Base-by-base conservation (phyloP, 2,797 vertebrate genomes). In the Lepilemur septentrionalis region DNA sequence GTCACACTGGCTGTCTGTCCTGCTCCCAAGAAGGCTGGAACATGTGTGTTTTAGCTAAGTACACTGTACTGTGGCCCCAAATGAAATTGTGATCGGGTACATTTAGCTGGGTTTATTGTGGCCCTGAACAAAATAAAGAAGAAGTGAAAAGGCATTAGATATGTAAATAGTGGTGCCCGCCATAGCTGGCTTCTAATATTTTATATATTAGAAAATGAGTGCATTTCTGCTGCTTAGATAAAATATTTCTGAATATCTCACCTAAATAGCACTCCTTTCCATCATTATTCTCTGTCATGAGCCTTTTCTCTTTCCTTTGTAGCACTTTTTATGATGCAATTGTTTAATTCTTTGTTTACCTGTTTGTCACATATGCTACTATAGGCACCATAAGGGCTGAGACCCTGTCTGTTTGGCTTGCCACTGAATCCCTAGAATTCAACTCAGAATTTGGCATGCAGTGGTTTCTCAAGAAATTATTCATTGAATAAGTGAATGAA, bases 391-490 rank as follows among this genome's bases (percentile, higher is more conserved):
- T 28, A 81, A 55, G 23, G 38, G n/a, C 30, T 89, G 28, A 52
- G 65, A 48, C 22, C 4, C 43, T 30, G 5, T 32, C 13, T 89
- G 52, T 59, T 75, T 65, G n/a, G n/a, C 38, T 95, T 78, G 43
- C 2, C 20, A 17, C 30, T 50, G 38, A 93, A 41, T 65, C 70
- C n/a, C 18, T 83, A 76, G 84, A 50, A 59, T 17, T 38, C 52
- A 89, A n/a, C 59, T 87, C 72, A 76, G 69, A 57, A 35, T 25
- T 79, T 20, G 20, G 18, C n/a, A 23, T 75, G 14, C 35, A 41
- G 43, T 4, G 15, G 50, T 46, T 92, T 80, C 88, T 96, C 46
- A 89, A 69, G 65, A 94, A 92, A 69, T 92, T 80, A 32, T 55
- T 94, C 57, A 67, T 43, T 43, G 28, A 92, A 75, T 82, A 35